Conservation (phyloP, 1,140 invertebrate species). For the Pseudomyrmex cubaensis region DNA sequence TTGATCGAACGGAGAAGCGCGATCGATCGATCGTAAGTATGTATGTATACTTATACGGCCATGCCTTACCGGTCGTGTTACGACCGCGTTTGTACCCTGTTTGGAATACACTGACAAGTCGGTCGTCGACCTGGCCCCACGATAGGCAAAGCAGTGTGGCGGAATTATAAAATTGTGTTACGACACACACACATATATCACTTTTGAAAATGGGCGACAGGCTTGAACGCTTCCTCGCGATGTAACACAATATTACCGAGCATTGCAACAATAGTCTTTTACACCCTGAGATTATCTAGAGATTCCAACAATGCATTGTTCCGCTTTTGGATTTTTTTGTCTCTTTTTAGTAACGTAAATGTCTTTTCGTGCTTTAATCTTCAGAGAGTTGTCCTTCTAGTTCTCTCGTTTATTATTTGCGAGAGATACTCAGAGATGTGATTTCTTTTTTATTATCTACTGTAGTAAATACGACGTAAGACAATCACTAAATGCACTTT, state of each 20-base stretch:
- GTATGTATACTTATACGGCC: conserved; percentile 53
- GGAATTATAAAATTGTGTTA: conserved; percentile 79
- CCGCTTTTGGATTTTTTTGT: neutral
- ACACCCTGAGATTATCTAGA: neutral
- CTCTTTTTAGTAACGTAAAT: too few species aligned
- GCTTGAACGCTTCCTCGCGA: neutral
- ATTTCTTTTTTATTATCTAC: too few species aligned
- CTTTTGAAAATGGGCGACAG: conserved; percentile 8
- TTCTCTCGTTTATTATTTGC: too few species aligned
- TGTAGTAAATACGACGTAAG: too few species aligned
- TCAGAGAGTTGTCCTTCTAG: too few species aligned
- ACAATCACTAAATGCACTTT: neutral
- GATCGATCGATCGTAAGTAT: conserved; percentile 49
- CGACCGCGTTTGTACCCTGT: conserved; percentile 76
- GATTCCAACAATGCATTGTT: neutral
- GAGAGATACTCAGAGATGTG: neutral
- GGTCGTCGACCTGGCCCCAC: conserved; percentile 75
- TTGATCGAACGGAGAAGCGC: conserved; percentile 55
- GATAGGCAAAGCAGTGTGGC: conserved; percentile 65
- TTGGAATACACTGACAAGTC: conserved; percentile 63
- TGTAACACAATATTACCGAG: neutral
- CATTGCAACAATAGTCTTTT: neutral
- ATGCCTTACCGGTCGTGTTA: conserved; percentile 58
- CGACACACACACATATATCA: conserved; percentile 61
- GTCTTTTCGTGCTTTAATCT: too few species aligned